Conservation (phyloP, 2,797 vertebrate species). For the Ptychadena robeensis region DNA sequence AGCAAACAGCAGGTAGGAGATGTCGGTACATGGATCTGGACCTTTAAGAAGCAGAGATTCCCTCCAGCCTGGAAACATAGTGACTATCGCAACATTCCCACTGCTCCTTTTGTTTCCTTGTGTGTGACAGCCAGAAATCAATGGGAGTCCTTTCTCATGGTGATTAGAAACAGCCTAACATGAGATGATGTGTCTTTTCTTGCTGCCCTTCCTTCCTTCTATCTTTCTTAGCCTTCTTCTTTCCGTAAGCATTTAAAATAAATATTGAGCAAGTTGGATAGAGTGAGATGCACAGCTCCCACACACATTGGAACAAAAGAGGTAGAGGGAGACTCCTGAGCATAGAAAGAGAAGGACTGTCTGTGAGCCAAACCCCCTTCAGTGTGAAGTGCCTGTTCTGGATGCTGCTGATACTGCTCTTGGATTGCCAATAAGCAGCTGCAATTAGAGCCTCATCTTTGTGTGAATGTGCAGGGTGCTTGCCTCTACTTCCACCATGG, state of each 20-base stretch:
- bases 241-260: slow-evolving; percentile 57
- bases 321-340: slow-evolving; percentile 54
- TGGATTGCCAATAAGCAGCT: slow-evolving; percentile 51
- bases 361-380: slow-evolving; percentile 41
- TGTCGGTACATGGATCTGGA: slow-evolving; percentile 39
- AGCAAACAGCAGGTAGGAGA: slow-evolving; percentile 42
- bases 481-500: slow-evolving; percentile 9
- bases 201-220: slow-evolving; percentile 51
- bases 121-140: slow-evolving; percentile 60
- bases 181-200: slow-evolving; percentile 58
- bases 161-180: slow-evolving; percentile 61
- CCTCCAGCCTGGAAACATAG: slow-evolving; percentile 56
- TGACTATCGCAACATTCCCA: slow-evolving; percentile 57
- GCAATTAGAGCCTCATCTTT: slow-evolving; percentile 48
- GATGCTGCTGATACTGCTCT: slow-evolving; percentile 53
- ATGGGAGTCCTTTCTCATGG: slow-evolving; percentile 59
- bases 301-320: slow-evolving; percentile 60
- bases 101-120: slow-evolving; percentile 59
- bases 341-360: slow-evolving; percentile 48
- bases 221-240: slow-evolving; percentile 30
- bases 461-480: slow-evolving; percentile 12
- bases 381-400: slow-evolving; percentile 55
- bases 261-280: slow-evolving; percentile 59
- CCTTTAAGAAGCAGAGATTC: slow-evolving; percentile 53
- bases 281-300: slow-evolving; percentile 36